These are phyloP conservation scores for Andrena trimmerana DNA, from an alignment of 2,888 invertebrate species.

Conservation along the genomic window DNA sequence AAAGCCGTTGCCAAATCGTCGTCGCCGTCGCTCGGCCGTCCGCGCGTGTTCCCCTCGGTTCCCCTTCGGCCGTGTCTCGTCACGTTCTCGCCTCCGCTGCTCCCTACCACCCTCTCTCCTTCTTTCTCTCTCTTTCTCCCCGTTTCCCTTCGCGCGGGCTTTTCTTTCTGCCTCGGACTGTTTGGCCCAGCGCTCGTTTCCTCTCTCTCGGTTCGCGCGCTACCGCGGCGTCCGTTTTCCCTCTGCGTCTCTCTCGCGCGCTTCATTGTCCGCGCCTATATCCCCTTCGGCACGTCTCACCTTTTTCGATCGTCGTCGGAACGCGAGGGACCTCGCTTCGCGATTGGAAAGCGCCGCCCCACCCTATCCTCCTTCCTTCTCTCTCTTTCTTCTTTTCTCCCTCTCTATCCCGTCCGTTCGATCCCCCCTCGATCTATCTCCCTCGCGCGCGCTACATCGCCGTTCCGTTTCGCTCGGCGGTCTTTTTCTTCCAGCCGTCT, in stretches of 20 bases:
- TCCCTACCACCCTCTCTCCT: constrained; percentile 12
- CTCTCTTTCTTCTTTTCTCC: constrained; percentile 13
- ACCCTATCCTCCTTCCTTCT: constrained; percentile 57
- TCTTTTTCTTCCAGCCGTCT: constrained; percentile 35
- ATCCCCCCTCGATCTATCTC: constrained; percentile 31
- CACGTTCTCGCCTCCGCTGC: constrained; percentile 64
- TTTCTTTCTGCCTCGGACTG: constrained; percentile 54
- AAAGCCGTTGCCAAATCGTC: constrained; percentile 81
- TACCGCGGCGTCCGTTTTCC: constrained; percentile 37
- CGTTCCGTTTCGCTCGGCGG: constrained; percentile 17
- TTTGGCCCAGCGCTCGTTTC: constrained; percentile 46
- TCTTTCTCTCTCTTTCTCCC: constrained; percentile 29
- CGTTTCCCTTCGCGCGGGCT: constrained; percentile 20
- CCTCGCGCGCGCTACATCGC: constrained; percentile 25
- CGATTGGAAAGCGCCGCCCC: constrained; percentile 74
- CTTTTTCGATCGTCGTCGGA: constrained; percentile 78
- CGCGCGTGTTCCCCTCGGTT: constrained; percentile 62
- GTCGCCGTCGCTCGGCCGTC: constrained; percentile 72
- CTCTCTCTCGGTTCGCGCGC: constrained; percentile 20
- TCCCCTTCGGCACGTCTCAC: constrained; percentile 80
- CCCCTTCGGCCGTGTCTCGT: constrained; percentile 64
- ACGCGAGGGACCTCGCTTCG: constrained; percentile 68
- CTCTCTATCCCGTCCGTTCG: constrained; percentile 24
- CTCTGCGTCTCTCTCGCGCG: constrained; percentile 64
- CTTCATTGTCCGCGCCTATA: constrained; percentile 78